Evolutionary conservation across 1,140 invertebrate genomes (phyloP), one percentile per base, ranked within the genome.

Genomic region (Euwallacea fornicatus): DNA sequence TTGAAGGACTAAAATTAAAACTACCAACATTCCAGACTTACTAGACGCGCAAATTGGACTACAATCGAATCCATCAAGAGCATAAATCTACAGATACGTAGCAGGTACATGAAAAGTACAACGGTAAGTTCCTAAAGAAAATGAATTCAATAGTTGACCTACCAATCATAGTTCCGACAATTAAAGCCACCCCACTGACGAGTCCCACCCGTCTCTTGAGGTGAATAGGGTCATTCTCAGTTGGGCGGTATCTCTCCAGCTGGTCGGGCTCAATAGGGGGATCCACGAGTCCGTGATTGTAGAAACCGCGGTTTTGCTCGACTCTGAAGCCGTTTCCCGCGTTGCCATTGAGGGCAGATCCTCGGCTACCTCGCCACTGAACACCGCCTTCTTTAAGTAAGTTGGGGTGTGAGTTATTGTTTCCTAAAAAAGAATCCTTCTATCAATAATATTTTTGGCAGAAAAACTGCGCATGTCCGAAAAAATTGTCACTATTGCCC

Each of bases 131-230:
- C n/a, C n/a, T 33, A 33, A 33, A n/a, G 9, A 7, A 53, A 53
- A 7, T 7, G 9, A 43, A 62, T 15, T 63, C 13, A n/a, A 8
- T 63, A 33, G 4, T 33, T 33, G 21, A 33, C 21, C 21, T 82
- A 92, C 91, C 93, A 78, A 96, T 95, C 93, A 96, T 96, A 73
- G 94, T 96, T 79, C 94, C 94, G 77, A 96, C 93, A 84, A 96
- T 96, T 94, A 96, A 88, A 93, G 93, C 93, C 90, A 95, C 93
- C 92, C 94, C 93, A 93, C 93, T 95, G 92, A 95, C 88, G 91
- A 96, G 93, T 92, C 93, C 95, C 89, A 98, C 91, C 92, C 92
- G 92, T 94, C 92, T 94, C 93, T 95, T 91, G 93, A 95, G 93
- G 92, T 94, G 91, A 94, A 94, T 87, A 95, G 91, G 83, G 93